phyloP scores from a whole-genome alignment of 2,797 vertebrate species.

The Enteromius thamalakanensis region DNA sequence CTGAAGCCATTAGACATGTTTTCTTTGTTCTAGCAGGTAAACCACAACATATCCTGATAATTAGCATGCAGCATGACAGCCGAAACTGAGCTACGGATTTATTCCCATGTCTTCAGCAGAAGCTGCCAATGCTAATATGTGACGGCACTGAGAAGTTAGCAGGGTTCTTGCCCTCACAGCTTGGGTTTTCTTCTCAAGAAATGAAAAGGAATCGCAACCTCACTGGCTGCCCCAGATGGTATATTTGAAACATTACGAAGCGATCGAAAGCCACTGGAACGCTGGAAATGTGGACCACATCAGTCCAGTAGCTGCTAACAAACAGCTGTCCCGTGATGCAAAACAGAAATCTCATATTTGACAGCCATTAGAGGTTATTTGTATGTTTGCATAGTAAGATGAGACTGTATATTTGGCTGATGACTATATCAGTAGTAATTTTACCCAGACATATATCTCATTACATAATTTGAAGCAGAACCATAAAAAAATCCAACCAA shows the following conservation, averaged over 20 bases:
- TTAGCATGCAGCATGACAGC: conserved; percentile 62
- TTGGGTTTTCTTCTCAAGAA: conserved; percentile 15
- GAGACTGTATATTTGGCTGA: conserved; percentile 67
- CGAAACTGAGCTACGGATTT: conserved; percentile 63
- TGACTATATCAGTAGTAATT: conserved; percentile 63
- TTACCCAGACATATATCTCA: conserved; percentile 14
- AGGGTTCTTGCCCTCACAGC: conserved; percentile 11
- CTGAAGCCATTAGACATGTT: conserved; percentile 59
- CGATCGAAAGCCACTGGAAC: conserved; percentile 74
- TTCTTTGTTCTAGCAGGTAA: conserved; percentile 65
- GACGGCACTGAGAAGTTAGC: conserved; percentile 18
- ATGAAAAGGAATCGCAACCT: conserved; percentile 66
- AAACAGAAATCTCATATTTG: conserved; percentile 70
- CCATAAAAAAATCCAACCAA: not conserved
- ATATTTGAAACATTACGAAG: conserved; percentile 72
- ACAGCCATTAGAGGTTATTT: conserved; percentile 63
- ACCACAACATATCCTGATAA: conserved; percentile 72
- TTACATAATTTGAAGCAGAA: conserved; percentile 14
- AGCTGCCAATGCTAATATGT: conserved; percentile 37
- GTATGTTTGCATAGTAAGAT: conserved; percentile 65
- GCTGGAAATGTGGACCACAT: conserved; percentile 70
- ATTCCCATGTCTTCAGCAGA: conserved; percentile 62
- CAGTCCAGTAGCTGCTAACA: conserved; percentile 65
- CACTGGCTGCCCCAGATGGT: conserved; percentile 63
- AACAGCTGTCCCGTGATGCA: conserved; percentile 72